phyloP scores from a whole-genome alignment of 2,113 vertebrate species.

The Austrofundulus limnaeus region DNA sequence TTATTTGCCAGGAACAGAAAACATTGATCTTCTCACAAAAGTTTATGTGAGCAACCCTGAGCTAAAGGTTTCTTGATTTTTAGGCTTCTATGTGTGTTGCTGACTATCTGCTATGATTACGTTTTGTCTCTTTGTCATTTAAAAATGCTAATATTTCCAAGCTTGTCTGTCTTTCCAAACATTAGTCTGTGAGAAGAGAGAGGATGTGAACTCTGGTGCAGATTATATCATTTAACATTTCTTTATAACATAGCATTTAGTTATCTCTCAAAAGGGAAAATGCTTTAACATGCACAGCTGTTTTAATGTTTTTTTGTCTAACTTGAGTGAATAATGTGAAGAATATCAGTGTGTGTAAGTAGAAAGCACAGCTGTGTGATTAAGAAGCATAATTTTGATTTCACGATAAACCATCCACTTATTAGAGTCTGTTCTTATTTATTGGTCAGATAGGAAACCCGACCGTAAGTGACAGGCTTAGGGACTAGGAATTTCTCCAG shows the following conservation, averaged over 20 bases:
- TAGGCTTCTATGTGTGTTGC: conserved; percentile 43
- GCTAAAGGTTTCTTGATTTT: conserved; percentile 61
- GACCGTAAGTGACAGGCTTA: conserved; percentile 5
- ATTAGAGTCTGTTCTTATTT: conserved; percentile 14
- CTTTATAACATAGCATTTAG: conserved; percentile 27
- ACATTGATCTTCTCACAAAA: conserved; percentile 53
- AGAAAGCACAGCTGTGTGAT: neutral
- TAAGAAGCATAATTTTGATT: conserved; percentile 21
- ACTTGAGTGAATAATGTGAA: neutral
- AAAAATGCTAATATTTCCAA: conserved; percentile 62
- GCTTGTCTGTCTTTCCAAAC: conserved; percentile 70
- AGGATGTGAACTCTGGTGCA: conserved; percentile 35
- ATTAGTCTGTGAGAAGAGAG: conserved; percentile 63
- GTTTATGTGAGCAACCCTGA: conserved; percentile 58
- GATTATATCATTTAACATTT: conserved; percentile 53
- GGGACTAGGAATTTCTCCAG: conserved; percentile 42
- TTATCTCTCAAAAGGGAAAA: conserved; percentile 35
- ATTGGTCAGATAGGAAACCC: conserved; percentile 26
- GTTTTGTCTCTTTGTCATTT: conserved; percentile 29
- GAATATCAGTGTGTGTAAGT: conserved; percentile 2
- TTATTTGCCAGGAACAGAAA: conserved; percentile 55
- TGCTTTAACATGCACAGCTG: neutral
- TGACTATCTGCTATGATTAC: conserved; percentile 37
- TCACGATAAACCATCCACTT: conserved; percentile 2
- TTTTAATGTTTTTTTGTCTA: neutral